These are phyloP conservation scores for Callyntrura sp. DNA, from an alignment of 2,888 invertebrate genomes.

Conservation along the genomic window DNA sequence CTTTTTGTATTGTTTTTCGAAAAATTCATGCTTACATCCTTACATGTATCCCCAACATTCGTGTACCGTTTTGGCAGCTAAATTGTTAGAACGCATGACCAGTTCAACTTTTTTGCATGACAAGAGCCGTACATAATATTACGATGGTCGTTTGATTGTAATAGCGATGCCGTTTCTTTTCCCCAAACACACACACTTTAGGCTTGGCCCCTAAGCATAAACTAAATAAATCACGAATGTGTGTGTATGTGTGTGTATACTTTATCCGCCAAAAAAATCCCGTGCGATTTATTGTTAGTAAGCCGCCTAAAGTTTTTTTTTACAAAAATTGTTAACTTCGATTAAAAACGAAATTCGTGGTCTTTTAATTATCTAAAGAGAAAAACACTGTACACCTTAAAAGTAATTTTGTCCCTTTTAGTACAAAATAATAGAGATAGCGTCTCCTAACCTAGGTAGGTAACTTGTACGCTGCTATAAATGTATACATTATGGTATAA, in stretches of 20 bases:
- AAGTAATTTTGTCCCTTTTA: too few relatives aligned
- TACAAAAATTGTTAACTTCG: neutral
- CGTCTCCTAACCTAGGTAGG: too few relatives aligned
- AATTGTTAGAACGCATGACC: conserved; percentile 44
- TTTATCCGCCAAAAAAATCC: neutral
- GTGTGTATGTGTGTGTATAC: neutral
- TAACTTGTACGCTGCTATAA: too few relatives aligned
- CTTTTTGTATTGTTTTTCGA: too few relatives aligned
- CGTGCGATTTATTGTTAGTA: neutral
- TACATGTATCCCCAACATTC: neutral
- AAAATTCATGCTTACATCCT: too few relatives aligned
- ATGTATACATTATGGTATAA: conserved; percentile 9
- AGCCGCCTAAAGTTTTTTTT: too few relatives aligned
- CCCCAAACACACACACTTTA: neutral
- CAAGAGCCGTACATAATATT: neutral
- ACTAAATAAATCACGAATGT: too few relatives aligned
- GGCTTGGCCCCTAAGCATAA: too few relatives aligned
- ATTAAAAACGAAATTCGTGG: conserved; percentile 16
- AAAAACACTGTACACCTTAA: conserved; percentile 38
- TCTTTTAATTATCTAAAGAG: conserved; percentile 54
- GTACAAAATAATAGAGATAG: too few relatives aligned
- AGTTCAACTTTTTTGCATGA: conserved; percentile 46
- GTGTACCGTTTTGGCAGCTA: conserved; percentile 43
- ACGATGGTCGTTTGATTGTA: conserved; percentile 7
- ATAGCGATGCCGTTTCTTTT: neutral